Conservation (phyloP, 2,888 invertebrate genomes). For the Rotaria sp. region DNA sequence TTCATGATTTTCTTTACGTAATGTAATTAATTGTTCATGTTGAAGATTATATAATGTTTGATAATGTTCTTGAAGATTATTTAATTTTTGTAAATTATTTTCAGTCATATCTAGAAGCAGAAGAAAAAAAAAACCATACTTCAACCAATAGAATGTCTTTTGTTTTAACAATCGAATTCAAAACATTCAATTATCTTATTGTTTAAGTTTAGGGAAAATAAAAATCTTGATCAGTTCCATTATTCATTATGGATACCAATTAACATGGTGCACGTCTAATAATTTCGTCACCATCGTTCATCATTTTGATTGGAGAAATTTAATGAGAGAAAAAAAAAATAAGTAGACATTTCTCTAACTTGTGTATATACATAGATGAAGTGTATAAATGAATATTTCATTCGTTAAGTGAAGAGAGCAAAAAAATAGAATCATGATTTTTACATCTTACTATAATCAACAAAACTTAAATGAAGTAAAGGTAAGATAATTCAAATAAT, state of each 20-base stretch:
- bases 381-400: neutral
- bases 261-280: neutral
- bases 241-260: neutral
- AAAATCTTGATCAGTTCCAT: neutral
- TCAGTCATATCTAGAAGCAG: too few relatives aligned
- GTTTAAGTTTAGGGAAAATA: neutral
- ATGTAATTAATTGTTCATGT: neutral
- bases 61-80: neutral
- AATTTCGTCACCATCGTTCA: constrained; percentile 1
- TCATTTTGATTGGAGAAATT: neutral
- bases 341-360: neutral
- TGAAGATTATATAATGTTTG: neutral
- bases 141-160: too few relatives aligned
- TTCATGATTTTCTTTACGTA: neutral
- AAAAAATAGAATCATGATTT: neutral
- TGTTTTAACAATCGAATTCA: too few relatives aligned
- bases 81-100: neutral
- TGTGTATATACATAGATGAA: neutral
- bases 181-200: neutral
- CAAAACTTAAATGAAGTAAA: neutral
- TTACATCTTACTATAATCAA: neutral
- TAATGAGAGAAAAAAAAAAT: neutral
- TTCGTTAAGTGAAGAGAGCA: neutral
- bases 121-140: too few relatives aligned
- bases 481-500: neutral